phyloP scores from a whole-genome alignment of 2,888 invertebrate genomes.

The Sarcophaga rosellei region DNA sequence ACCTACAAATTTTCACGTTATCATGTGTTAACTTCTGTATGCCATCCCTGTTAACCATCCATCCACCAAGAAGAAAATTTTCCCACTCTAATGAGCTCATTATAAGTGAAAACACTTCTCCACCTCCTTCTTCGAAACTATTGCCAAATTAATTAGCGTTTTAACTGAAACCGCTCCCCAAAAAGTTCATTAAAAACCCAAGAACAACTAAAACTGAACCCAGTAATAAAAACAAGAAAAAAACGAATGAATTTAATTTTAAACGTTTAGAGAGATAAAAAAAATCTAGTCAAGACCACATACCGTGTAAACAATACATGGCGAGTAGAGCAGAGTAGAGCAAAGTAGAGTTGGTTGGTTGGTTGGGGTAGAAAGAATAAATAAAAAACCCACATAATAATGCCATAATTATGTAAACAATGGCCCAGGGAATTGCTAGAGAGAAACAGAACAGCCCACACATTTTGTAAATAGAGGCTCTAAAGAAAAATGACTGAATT shows the following conservation, averaged over 20 bases:
- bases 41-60: too few relatives aligned
- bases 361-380: constrained; percentile 4
- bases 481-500: background rate
- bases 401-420: constrained; percentile 68
- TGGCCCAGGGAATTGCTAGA: too few relatives aligned
- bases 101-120: background rate
- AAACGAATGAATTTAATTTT: background rate
- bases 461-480: constrained; percentile 43
- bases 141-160: constrained; percentile 2
- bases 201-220: too few relatives aligned
- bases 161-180: background rate
- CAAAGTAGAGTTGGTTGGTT: too few relatives aligned
- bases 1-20: too few relatives aligned
- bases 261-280: background rate
- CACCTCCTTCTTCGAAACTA: background rate
- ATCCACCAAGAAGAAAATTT: too few relatives aligned
- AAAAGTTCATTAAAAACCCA: background rate
- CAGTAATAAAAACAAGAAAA: background rate
- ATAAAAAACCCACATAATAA: constrained; percentile 65
- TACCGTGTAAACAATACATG: background rate
- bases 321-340: background rate
- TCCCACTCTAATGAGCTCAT: too few relatives aligned
- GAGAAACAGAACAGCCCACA: constrained; percentile 54
- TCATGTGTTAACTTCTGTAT: too few relatives aligned
- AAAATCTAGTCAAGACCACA: background rate